Evolutionary conservation across 2,888 invertebrate genomes (phyloP).

Genomic region (Nemurella pictetii): DNA sequence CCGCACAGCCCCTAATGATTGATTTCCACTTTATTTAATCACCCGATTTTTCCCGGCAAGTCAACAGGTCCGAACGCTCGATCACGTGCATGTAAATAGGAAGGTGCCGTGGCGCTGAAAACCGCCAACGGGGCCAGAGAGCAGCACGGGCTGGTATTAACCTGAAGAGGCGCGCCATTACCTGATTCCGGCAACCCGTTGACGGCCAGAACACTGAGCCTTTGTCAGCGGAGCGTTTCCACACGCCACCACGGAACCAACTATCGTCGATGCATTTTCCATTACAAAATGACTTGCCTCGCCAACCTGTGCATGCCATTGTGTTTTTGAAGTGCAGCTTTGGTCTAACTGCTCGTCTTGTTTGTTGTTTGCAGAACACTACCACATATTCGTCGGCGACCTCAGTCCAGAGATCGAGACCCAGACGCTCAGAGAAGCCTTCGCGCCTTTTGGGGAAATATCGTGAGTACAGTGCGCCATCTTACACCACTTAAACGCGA

Average conservation of each 20-base stretch:
- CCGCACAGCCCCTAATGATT: slow-evolving; percentile 13
- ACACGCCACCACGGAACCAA: no score
- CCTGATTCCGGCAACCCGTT: no score
- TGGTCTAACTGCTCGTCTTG: not conserved
- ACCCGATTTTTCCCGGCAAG: not conserved
- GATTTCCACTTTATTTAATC: slow-evolving; percentile 27
- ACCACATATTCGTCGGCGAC: slow-evolving; percentile 99
- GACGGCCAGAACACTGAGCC: not conserved
- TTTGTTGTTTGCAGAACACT: slow-evolving; percentile 60
- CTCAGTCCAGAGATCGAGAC: slow-evolving; percentile 99
- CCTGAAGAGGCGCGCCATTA: no score
- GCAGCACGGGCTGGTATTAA: no score
- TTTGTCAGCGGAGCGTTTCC: no score
- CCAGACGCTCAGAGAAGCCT: slow-evolving; percentile 95
- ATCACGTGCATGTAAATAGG: not conserved
- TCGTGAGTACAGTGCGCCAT: slow-evolving; percentile 55
- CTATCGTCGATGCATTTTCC: no score
- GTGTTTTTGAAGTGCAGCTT: not conserved
- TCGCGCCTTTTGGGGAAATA: slow-evolving; percentile 98
- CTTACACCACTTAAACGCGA: not conserved
- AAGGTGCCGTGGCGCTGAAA: not conserved
- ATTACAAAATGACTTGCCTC: no score
- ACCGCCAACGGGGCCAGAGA: no score
- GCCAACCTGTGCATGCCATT: no score
- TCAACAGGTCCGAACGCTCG: slow-evolving; percentile 16